A percentile compares a stretch with the other conserved stretches of the same genome.
These are phyloP conservation scores for Trialeurodes vaporariorum DNA, from an alignment of 1,140 invertebrate genomes.

Conservation along the genomic window DNA sequence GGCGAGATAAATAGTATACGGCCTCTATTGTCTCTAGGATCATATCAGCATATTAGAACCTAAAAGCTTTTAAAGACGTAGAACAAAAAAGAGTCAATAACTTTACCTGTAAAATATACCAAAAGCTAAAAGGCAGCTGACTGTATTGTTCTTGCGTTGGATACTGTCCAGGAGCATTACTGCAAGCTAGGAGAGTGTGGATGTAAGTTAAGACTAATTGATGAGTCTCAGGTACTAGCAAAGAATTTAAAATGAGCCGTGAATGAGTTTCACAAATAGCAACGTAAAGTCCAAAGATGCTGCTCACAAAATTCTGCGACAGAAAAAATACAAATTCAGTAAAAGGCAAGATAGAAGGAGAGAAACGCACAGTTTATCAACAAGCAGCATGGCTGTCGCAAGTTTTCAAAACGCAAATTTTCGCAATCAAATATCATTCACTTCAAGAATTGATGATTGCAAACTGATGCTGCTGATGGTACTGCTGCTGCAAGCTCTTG, in stretches of 20 bases:
- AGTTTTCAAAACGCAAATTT: too few species aligned
- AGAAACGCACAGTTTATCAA: too few species aligned
- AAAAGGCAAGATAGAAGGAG: slow-evolving; percentile 4
- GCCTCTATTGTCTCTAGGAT: too few species aligned
- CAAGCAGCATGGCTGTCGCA: too few species aligned
- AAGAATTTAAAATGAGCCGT: slow-evolving; percentile 42
- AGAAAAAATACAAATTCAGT: slow-evolving; percentile 1
- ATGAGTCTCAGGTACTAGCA: slow-evolving; percentile 34
- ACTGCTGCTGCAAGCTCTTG: too few species aligned
- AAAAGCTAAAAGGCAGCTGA: slow-evolving; percentile 73
- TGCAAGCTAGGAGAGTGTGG: slow-evolving; percentile 51
- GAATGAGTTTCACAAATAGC: slow-evolving; percentile 51
- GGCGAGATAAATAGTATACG: too few species aligned
- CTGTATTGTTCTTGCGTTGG: slow-evolving; percentile 72
- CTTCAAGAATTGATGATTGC: too few species aligned
- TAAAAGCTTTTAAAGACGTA: too few species aligned
- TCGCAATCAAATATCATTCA: too few species aligned
- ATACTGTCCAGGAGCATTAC: slow-evolving; percentile 64
- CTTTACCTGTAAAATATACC: slow-evolving; percentile 74
- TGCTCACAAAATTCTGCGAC: slow-evolving; percentile 37
- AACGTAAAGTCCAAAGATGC: slow-evolving; percentile 50
- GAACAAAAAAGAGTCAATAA: too few species aligned
- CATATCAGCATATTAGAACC: too few species aligned
- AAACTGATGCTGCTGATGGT: too few species aligned
- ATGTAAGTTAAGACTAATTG: slow-evolving; percentile 34